Conservation (phyloP, 2,888 invertebrate species). For the Caenorhabditis virilis region DNA sequence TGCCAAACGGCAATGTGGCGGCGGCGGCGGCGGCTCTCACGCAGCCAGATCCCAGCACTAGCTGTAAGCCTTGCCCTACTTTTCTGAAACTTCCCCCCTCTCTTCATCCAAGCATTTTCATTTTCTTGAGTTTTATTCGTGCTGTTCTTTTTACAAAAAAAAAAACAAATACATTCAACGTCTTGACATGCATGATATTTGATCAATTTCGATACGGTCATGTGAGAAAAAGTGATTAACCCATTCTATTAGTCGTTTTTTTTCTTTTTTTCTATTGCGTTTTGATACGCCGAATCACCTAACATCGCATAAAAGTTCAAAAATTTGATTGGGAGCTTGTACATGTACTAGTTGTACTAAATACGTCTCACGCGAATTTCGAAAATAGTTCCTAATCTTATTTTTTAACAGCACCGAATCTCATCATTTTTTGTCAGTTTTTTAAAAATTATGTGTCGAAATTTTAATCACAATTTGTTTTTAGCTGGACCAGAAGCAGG, state of each 20-base stretch:
- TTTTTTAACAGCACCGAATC: too few relatives aligned
- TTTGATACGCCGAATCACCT: neutral
- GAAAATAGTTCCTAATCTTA: too few relatives aligned
- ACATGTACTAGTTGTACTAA: too few relatives aligned
- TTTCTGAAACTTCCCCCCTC: constrained; percentile 5
- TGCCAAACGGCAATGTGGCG: constrained; percentile 2
- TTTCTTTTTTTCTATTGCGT: constrained; percentile 4
- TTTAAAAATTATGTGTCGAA: too few relatives aligned
- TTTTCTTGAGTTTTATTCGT: constrained; percentile 42
- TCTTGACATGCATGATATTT: constrained; percentile 36
- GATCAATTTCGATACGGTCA: constrained; percentile 8
- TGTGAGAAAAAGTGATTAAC: constrained; percentile 34
- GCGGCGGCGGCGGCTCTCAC: constrained; percentile 16
- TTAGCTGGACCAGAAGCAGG: constrained; percentile 41
- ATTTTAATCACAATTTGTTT: constrained; percentile 5
- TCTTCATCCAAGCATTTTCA: too few relatives aligned
- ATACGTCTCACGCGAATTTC: too few relatives aligned
- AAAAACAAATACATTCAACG: constrained; percentile 27
- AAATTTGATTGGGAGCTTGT: neutral
- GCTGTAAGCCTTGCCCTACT: constrained; percentile 46
- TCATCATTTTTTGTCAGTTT: too few relatives aligned
- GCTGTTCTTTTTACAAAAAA: constrained; percentile 37
- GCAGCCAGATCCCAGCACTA: constrained; percentile 50
- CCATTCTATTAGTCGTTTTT: constrained; percentile 11
- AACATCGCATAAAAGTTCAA: constrained; percentile 5